Conservation (phyloP, 2,113 vertebrate species). For the Scatophagus argus region DNA sequence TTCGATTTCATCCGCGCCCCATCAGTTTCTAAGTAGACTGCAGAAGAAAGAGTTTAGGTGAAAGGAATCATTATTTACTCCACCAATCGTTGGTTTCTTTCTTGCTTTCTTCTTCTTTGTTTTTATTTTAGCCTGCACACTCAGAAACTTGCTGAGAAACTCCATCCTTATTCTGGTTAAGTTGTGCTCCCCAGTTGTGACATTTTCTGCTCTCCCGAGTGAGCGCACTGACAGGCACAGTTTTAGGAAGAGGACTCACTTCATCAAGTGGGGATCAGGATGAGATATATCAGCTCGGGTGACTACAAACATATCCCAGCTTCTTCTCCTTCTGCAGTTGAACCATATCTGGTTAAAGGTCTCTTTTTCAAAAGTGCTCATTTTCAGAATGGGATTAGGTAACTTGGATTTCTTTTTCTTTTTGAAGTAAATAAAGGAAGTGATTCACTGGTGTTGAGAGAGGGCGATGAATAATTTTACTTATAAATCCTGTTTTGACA, state of each 20-base stretch:
- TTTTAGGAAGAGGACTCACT: not conserved
- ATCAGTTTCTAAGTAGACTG: not conserved
- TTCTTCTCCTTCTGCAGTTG: not conserved
- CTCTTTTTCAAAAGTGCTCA: not conserved
- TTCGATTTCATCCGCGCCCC: not conserved
- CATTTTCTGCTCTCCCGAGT: not conserved
- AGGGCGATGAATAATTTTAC: slow-evolving; percentile 16
- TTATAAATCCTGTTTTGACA: too few relatives aligned
- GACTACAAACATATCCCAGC: not conserved
- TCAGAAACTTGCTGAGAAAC: slow-evolving; percentile 24
- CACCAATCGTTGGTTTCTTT: too few relatives aligned
- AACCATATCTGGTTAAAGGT: not conserved
- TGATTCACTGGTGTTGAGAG: not conserved
- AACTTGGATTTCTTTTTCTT: not conserved
- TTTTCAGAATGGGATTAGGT: not conserved
- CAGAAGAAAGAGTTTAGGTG: not conserved
- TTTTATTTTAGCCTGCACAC: not conserved
- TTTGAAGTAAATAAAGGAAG: too few relatives aligned
- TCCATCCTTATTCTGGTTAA: slow-evolving; percentile 10
- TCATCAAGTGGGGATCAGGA: not conserved
- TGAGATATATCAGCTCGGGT: not conserved
- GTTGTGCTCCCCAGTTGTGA: slow-evolving; percentile 10
- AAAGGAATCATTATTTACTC: not conserved
- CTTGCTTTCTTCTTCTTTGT: too few relatives aligned
- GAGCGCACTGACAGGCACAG: not conserved